Base-by-base conservation (phyloP, 2,888 invertebrate species). In the Euspilapteryx auroguttella region DNA sequence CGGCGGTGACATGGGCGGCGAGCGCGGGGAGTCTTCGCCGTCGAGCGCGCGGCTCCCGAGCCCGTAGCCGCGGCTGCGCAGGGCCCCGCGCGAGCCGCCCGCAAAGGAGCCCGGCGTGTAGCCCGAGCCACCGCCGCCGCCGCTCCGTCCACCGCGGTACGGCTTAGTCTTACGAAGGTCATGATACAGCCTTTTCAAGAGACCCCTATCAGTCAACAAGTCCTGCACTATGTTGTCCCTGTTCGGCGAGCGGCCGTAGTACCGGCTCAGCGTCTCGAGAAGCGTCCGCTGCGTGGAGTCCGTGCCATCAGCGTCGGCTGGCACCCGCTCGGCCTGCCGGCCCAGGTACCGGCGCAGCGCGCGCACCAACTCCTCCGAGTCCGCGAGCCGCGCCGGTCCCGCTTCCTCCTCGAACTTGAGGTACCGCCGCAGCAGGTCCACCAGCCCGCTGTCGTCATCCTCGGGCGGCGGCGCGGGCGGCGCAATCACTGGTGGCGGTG, bases 171-270 rank as follows among this genome's bases (percentile, higher is more conserved):
- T 83, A 37, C 86, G 76, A 39, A 87, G 65, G 45, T 87, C 86
- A 48, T 86, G 85, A 47, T 87, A 86, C 15, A 87, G 64, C 51
- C 81, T 85, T 53, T 86, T 87, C 29, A 90, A 63, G 14, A 87
- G 71, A 45, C 82, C 84, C 41, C 87, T 79, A 52, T 90, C 85
- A 7, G 85, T 85, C 29, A 89, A 59, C 28, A 89, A 71, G 43
- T 86, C 85, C 29, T 85, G 83, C 39, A 88, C 84, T 32, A 87
- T 82, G 51, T 79, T 79, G 36, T 87, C 83, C 32, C 85, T 75
- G 43, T 81, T 84, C 0, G 80, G 68, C 9, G 82, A 79, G 38
- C 83, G 80, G 36, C 81, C 76, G 48, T 83, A 86, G 45, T 86
- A 85, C 35, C 86, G 73, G 39, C 82, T 78, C 10, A 87, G 62